Percentiles rank a stretch among this genome's conserved stretches.
These are phyloP conservation scores for Eristalis arbustorum DNA, from an alignment of 2,888 invertebrate genomes.

Conservation along the genomic window DNA sequence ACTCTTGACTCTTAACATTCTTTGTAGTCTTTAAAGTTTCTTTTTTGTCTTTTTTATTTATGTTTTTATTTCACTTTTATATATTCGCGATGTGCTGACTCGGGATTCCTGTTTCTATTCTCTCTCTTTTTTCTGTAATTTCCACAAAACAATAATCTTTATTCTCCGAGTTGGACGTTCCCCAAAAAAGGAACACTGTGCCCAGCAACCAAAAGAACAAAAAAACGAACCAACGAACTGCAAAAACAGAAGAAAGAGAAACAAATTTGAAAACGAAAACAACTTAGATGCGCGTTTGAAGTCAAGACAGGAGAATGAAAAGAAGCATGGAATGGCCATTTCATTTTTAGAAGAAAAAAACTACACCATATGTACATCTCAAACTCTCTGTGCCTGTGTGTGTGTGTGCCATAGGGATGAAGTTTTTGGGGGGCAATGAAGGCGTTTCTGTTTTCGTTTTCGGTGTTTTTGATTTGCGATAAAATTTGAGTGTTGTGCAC, in stretches of 20 bases:
- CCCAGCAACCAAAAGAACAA: background rate
- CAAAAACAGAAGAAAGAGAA: background rate
- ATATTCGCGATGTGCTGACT: slow-evolving; percentile 5
- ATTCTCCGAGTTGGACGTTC: slow-evolving; percentile 31
- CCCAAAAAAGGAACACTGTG: background rate
- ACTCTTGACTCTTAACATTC: slow-evolving; percentile 53
- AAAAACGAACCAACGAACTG: background rate
- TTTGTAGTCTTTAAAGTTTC: slow-evolving; percentile 17
- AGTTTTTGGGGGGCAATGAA: slow-evolving; percentile 19
- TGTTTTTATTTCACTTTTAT: slow-evolving; percentile 34
- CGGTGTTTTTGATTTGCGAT: slow-evolving; percentile 29
- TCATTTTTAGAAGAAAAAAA: slow-evolving; percentile 1
- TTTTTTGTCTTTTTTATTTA: slow-evolving; percentile 17
- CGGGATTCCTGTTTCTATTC: background rate
- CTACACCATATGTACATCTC: background rate
- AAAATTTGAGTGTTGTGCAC: slow-evolving; percentile 62
- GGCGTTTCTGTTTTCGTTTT: slow-evolving; percentile 4
- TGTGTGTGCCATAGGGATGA: background rate
- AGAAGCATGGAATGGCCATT: slow-evolving; percentile 31
- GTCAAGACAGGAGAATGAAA: slow-evolving; percentile 15
- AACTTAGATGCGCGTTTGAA: slow-evolving; percentile 45
- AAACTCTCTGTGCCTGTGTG: slow-evolving; percentile 7
- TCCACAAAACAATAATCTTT: slow-evolving; percentile 57
- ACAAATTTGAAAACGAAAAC: slow-evolving; percentile 4
- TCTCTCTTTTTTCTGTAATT: slow-evolving; percentile 9